Conservation (phyloP, 2,797 vertebrate species). For the Phylloscopus collybita region DNA sequence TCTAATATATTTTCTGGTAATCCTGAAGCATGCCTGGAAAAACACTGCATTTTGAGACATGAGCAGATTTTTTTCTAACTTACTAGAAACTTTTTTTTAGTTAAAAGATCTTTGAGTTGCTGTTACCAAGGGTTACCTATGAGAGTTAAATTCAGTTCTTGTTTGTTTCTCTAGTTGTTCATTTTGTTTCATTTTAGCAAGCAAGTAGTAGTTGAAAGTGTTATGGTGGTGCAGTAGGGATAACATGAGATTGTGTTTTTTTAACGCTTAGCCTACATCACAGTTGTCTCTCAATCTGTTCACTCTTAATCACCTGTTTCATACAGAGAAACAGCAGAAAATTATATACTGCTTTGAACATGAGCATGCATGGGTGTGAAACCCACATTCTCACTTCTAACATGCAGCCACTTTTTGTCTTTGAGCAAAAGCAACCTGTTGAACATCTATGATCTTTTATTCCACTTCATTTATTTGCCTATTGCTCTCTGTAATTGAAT, state of each 20-base stretch:
- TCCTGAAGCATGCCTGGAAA: background rate
- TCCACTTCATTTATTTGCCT: background rate
- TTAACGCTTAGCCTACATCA: background rate
- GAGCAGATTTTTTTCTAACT: background rate
- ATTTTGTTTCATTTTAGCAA: slow-evolving; percentile 1
- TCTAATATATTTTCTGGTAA: background rate
- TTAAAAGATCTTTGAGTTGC: background rate
- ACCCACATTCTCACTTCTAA: background rate
- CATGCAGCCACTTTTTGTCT: background rate
- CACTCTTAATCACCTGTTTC: background rate
- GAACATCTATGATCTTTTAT: background rate
- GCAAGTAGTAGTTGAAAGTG: background rate
- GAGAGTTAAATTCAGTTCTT: background rate
- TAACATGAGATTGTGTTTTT: background rate
- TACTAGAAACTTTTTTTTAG: background rate
- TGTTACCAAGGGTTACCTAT: background rate
- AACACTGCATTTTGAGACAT: background rate
- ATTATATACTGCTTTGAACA: background rate
- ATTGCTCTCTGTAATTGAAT: background rate
- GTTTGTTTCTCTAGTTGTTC: background rate
- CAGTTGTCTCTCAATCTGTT: background rate
- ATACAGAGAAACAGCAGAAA: background rate
- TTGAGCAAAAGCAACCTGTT: background rate
- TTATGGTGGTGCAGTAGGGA: background rate
- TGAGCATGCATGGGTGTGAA: background rate